A percentile compares a stretch with the other conserved stretches of the same genome.
Conservation (phyloP, 2,797 vertebrate genomes). For the Dipus sagitta region DNA sequence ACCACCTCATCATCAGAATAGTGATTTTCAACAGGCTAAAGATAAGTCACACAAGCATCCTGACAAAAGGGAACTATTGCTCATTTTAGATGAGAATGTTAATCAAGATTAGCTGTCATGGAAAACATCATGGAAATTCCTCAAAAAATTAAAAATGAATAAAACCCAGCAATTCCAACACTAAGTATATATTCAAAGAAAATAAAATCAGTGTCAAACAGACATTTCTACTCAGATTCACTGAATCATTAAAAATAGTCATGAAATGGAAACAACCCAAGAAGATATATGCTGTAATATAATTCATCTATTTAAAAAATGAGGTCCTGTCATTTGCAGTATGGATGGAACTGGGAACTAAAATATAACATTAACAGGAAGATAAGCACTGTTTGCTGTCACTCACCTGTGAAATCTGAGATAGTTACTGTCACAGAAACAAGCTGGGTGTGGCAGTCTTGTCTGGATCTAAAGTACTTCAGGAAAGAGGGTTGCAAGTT, state of each 20-base stretch:
- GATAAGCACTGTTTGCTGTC: background rate
- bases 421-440: background rate
- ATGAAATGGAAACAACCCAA: background rate
- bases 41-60: background rate
- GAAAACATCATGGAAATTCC: too few species aligned
- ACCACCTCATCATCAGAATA: background rate
- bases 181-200: background rate
- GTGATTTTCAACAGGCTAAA: background rate
- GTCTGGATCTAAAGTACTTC: too few species aligned
- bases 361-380: background rate
- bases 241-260: background rate
- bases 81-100: background rate
- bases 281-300: background rate
- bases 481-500: background rate
- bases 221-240: background rate
- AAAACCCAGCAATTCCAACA: background rate
- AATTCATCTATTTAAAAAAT: background rate
- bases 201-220: background rate
- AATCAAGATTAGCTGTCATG: background rate
- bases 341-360: background rate
- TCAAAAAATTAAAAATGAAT: background rate
- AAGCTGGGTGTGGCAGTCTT: too few species aligned
- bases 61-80: background rate
- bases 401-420: too few species aligned
- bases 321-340: background rate